A percentile compares a stretch with the other conserved stretches of the same genome.
phyloP scores from a whole-genome alignment of 2,797 vertebrate species.

The Adelosebastes latens region DNA sequence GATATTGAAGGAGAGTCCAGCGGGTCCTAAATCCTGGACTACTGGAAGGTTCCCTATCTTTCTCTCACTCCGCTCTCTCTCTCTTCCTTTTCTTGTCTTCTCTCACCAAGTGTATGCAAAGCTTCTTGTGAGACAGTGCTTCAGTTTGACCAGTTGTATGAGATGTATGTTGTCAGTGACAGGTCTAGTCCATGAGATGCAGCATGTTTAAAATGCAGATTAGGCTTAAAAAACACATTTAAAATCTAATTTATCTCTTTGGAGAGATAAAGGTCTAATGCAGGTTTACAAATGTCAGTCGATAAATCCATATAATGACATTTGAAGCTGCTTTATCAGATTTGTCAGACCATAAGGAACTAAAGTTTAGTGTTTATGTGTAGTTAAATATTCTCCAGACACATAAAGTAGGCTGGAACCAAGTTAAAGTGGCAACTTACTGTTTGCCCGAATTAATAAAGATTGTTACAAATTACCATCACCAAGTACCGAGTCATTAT shows the following conservation, averaged over 20 bases:
- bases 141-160: slow-evolving; percentile 55
- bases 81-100: slow-evolving; percentile 73
- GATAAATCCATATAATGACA: not conserved
- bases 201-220: slow-evolving; percentile 29
- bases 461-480: not conserved
- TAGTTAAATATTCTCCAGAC: not conserved
- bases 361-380: not conserved
- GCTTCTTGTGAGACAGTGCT: slow-evolving; percentile 65
- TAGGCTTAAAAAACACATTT: not conserved
- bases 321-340: not conserved
- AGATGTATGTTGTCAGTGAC: slow-evolving; percentile 48
- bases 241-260: not conserved
- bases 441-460: not conserved
- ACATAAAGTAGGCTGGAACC: not conserved
- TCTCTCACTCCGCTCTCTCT: slow-evolving; percentile 81
- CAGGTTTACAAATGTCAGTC: not conserved
- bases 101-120: slow-evolving; percentile 73
- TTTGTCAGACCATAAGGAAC: not conserved
- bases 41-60: slow-evolving; percentile 96
- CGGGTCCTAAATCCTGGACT: slow-evolving; percentile 97
- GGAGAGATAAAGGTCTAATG: not conserved
- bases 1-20: slow-evolving; percentile 96
- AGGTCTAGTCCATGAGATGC: slow-evolving; percentile 18
- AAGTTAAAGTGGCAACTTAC: not conserved
- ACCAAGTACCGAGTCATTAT: not conserved